Evolutionary conservation across 2,888 invertebrate species (phyloP), one percentile per base, ranked within the genome.

Genomic region (Plagodis dolabraria): DNA sequence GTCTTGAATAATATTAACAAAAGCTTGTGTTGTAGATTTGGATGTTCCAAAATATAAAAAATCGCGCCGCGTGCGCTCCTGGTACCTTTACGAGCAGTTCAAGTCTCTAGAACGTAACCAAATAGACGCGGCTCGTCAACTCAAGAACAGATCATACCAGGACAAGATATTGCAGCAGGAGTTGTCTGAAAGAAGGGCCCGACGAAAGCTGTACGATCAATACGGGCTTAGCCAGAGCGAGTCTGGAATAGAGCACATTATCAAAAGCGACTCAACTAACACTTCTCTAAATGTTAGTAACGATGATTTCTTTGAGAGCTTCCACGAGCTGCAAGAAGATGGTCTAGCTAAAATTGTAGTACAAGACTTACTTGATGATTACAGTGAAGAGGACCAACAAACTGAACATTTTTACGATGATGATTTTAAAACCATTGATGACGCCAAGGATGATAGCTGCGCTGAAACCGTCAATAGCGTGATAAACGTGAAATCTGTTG

Each of bases 81-180:
- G 92, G 92, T 92, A 91, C 64, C 67, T 90, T 47, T 90, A 89
- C 53, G 92, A 92, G 65, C 92, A 92, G 64, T 92, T 80, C 58
- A 92, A 87, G 71, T 83, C 90, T 0, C 71, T 92, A 1, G 89
- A 91, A 67, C 79, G 73, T 45, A 86, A 82, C 60, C 90, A 92
- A 68, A 65, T 84, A 38, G 83, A 90, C 54, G 89, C 88, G 6
- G 80, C 85, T 5, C 76, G 80, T 56, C 81, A 75, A 65, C 72
- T 91, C 45, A 86, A 85, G 59, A 79, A 86, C 59, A 82, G 74
- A 57, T 83, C 83, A 0, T 81, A 80, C 59, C 91, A 90, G 65
- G 86, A 89, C 42, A 79, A 67, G 53, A 76, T 90, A 51, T 71
- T 92, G 58, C 81, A 78, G 33, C 83, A 81, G 60, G 90, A 89